These are phyloP conservation scores for Brachyhypopomus occidentalis DNA, from an alignment of 2,113 vertebrate genomes.

Conservation along the genomic window DNA sequence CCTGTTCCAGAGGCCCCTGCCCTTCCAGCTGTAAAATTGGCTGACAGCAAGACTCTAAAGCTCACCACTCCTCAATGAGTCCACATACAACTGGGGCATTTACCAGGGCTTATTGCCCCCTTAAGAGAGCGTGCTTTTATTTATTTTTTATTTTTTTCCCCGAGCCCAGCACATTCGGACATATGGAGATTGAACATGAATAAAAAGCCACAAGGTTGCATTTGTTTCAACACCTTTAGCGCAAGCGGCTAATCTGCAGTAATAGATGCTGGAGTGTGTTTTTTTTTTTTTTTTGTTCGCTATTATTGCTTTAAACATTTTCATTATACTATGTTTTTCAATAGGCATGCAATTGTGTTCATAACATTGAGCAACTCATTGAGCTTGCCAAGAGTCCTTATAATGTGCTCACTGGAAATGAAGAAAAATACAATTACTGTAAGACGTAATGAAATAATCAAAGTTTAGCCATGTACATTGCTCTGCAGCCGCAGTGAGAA, in stretches of 20 bases:
- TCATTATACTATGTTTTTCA: conserved; percentile 19
- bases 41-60: conserved; percentile 68
- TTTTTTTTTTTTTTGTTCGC: neutral
- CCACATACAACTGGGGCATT: conserved; percentile 69
- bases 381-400: conserved; percentile 35
- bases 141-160: conserved; percentile 14
- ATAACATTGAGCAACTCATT: conserved; percentile 18
- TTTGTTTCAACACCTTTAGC: conserved; percentile 25
- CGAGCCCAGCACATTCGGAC: conserved; percentile 5
- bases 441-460: conserved; percentile 44
- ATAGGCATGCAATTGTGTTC: neutral
- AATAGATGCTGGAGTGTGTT: conserved; percentile 19
- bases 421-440: conserved; percentile 42
- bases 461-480: conserved; percentile 37
- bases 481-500: conserved; percentile 27
- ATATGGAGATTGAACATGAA: conserved; percentile 41
- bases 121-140: conserved; percentile 48
- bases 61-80: conserved; percentile 62
- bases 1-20: conserved; percentile 72
- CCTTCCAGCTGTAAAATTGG: conserved; percentile 77
- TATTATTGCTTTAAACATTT: conserved; percentile 18
- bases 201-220: conserved; percentile 22
- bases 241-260: neutral
- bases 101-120: conserved; percentile 60
- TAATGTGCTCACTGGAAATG: conserved; percentile 34